These are phyloP conservation scores for Empis livida DNA, from an alignment of 2,888 invertebrate species.

Conservation along the genomic window DNA sequence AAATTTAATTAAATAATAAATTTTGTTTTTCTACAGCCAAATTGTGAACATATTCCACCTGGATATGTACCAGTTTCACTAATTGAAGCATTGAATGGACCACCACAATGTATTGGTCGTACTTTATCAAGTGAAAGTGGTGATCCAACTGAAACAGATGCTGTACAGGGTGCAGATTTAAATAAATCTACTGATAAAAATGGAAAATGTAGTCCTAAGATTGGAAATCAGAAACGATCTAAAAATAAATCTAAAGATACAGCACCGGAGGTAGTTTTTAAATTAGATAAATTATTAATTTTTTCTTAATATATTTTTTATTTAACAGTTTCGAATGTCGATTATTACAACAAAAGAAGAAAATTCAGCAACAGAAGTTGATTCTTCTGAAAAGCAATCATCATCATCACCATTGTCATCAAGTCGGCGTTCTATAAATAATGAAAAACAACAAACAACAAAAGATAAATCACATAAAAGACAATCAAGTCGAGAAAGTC, in stretches of 20 bases:
- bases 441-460: slow-evolving; percentile 3
- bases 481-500: slow-evolving; percentile 38
- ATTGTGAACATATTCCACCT: slow-evolving; percentile 56
- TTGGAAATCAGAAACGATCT: slow-evolving; percentile 22
- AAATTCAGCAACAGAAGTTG: slow-evolving; percentile 19
- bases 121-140: slow-evolving; percentile 33
- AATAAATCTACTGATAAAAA: slow-evolving; percentile 19
- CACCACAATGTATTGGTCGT: slow-evolving; percentile 38
- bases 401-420: slow-evolving; percentile 19
- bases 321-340: slow-evolving; percentile 53
- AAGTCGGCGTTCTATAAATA: not conserved
- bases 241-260: slow-evolving; percentile 27
- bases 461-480: slow-evolving; percentile 30
- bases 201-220: slow-evolving; percentile 29
- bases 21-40: slow-evolving; percentile 14
- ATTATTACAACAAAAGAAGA: slow-evolving; percentile 54
- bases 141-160: slow-evolving; percentile 47
- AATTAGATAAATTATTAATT: too few relatives aligned
- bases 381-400: slow-evolving; percentile 29
- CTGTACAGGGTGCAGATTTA: slow-evolving; percentile 36
- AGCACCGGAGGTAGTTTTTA: not conserved
- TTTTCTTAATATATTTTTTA: too few relatives aligned
- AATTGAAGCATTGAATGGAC: slow-evolving; percentile 92
- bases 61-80: slow-evolving; percentile 91
- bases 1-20: not conserved